Conservation (phyloP, 2,113 vertebrate species). For the Zosterops hypoxanthus region DNA sequence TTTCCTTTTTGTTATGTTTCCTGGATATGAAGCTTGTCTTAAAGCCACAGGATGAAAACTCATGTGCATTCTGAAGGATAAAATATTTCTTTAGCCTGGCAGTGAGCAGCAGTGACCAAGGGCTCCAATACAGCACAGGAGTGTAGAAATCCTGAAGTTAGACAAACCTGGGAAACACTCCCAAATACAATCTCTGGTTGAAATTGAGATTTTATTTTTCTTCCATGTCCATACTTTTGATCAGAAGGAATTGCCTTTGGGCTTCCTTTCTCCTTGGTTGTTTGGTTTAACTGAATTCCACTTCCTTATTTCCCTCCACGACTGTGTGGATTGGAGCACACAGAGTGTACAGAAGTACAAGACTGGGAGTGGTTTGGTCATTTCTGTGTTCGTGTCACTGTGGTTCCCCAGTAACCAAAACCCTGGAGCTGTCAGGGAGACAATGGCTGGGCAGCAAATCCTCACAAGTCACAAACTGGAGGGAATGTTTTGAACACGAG, state of each 20-base stretch:
- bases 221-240: neutral
- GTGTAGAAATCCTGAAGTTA: neutral
- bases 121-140: neutral
- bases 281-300: neutral
- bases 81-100: slow-evolving; percentile 33
- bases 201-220: neutral
- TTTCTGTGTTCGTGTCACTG: fast-evolving
- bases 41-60: slow-evolving; percentile 56
- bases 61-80: neutral
- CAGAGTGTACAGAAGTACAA: fast-evolving
- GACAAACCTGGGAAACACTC: neutral
- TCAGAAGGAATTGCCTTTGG: neutral
- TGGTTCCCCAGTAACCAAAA: neutral
- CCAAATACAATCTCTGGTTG: neutral
- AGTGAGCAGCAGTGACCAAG: neutral
- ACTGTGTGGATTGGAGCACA: neutral
- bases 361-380: neutral
- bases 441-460: neutral
- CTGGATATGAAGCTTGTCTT: slow-evolving; percentile 55
- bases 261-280: neutral
- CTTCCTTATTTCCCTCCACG: neutral
- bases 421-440: neutral
- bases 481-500: neutral
- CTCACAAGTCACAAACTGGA: neutral
- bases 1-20: slow-evolving; percentile 57